phyloP scores from a whole-genome alignment of 2,888 invertebrate genomes.

The Pheosia gnoma region DNA sequence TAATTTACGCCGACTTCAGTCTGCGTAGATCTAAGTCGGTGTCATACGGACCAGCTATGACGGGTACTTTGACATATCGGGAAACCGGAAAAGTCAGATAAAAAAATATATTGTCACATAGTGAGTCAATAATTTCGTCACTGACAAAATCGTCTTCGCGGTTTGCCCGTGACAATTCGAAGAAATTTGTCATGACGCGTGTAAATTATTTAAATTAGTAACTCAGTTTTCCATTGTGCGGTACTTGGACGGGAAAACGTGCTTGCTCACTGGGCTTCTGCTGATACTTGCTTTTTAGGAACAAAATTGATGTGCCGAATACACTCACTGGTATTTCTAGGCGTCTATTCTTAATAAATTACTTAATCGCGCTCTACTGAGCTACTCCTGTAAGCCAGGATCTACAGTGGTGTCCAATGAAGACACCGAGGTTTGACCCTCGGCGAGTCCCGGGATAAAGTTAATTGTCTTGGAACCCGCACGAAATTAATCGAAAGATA shows the following conservation, averaged over 20 bases:
- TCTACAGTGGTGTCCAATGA: too few species aligned
- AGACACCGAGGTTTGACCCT: too few species aligned
- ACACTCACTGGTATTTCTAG: too few species aligned
- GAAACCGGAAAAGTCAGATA: not conserved
- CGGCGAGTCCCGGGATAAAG: too few species aligned
- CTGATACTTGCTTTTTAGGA: not conserved
- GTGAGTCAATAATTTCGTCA: not conserved
- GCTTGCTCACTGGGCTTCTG: not conserved
- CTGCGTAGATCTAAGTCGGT: too few species aligned
- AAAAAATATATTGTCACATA: not conserved
- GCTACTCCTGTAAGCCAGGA: too few species aligned
- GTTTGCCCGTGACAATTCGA: not conserved
- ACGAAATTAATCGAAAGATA: too few species aligned
- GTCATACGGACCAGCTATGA: not conserved
- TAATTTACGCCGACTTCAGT: too few species aligned
- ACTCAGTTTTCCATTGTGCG: not conserved
- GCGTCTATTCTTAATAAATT: too few species aligned
- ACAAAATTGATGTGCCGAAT: too few species aligned
- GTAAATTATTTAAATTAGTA: not conserved
- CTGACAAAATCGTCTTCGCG: not conserved
- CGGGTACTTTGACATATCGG: not conserved
- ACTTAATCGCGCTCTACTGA: too few species aligned
- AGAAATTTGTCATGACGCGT: not conserved
- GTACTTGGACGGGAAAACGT: slow-evolving; percentile 5
- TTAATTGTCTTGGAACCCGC: too few species aligned